Percentiles rank a stretch among this genome's conserved stretches.
These are phyloP conservation scores for Lepus oiostolus DNA, from an alignment of 2,797 vertebrate species.

Conservation along the genomic window DNA sequence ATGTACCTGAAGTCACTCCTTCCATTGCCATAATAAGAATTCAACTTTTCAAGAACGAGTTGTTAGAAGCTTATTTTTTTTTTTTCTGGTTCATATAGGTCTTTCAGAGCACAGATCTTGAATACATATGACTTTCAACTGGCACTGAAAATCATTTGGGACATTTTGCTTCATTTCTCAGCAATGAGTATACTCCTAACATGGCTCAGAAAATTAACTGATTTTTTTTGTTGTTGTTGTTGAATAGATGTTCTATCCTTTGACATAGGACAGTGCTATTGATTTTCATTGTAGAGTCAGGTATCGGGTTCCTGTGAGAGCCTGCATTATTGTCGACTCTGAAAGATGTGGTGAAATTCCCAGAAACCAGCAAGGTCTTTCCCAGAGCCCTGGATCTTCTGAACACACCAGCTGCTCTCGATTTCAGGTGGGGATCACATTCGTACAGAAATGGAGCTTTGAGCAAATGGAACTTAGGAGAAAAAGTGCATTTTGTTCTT, in stretches of 20 bases:
- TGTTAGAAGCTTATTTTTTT: neutral
- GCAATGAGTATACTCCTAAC: neutral
- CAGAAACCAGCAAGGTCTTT: neutral
- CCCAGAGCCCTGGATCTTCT: neutral
- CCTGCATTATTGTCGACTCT: neutral
- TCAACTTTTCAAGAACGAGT: neutral
- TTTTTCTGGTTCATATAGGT: neutral
- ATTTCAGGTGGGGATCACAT: neutral
- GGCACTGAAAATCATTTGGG: neutral
- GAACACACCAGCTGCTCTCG: rapidly evolving
- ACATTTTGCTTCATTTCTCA: slow-evolving; percentile 1
- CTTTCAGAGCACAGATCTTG: neutral
- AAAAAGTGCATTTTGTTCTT: neutral
- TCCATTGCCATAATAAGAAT: neutral
- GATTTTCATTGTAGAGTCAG: neutral
- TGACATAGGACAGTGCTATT: neutral
- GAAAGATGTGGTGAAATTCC: neutral
- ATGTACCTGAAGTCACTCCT: neutral
- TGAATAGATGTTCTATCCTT: neutral
- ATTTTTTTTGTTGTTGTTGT: neutral
- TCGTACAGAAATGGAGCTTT: neutral
- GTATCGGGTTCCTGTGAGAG: slow-evolving; percentile 19
- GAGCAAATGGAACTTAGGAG: neutral
- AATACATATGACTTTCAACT: slow-evolving; percentile 6
- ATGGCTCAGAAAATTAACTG: neutral